Conservation (phyloP, 2,113 vertebrate genomes). For the Anolis carolinensis region DNA sequence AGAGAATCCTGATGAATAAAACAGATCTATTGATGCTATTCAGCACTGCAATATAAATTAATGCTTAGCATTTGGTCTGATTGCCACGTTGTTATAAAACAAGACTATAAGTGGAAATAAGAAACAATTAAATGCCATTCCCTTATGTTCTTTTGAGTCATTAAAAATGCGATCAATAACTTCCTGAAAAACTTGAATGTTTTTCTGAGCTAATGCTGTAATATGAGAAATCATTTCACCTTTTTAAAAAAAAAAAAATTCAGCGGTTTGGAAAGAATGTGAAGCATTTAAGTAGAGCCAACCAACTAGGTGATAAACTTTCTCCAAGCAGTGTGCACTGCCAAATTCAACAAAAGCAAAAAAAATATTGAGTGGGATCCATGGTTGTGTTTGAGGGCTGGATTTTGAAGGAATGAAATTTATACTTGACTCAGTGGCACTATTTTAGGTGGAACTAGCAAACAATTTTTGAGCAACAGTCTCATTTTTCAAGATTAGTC, state of each 20-base stretch:
- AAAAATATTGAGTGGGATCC: neutral
- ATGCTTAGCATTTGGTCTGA: neutral
- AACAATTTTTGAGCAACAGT: too few relatives aligned
- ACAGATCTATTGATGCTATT: neutral
- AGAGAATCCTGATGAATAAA: too few relatives aligned
- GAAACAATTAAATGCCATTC: neutral
- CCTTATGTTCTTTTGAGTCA: neutral
- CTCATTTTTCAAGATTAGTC: too few relatives aligned
- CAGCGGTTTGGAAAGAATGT: neutral
- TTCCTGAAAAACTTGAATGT: neutral
- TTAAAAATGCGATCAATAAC: neutral
- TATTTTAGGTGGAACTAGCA: too few relatives aligned
- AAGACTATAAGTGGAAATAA: neutral
- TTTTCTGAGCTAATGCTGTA: neutral
- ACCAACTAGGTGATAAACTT: neutral
- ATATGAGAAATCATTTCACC: neutral
- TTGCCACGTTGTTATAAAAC: neutral
- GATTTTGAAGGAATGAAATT: too few relatives aligned
- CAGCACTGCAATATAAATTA: neutral
- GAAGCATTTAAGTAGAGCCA: neutral
- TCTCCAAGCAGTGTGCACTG: neutral
- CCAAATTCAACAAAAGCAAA: neutral
- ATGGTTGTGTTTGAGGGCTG: neutral
- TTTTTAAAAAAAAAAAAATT: constrained; percentile 5
- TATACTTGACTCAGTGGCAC: too few relatives aligned